Evolutionary conservation across 2,888 invertebrate genomes (phyloP), one percentile per base, ranked within the genome.

Genomic region (Cephonodes hylas): DNA sequence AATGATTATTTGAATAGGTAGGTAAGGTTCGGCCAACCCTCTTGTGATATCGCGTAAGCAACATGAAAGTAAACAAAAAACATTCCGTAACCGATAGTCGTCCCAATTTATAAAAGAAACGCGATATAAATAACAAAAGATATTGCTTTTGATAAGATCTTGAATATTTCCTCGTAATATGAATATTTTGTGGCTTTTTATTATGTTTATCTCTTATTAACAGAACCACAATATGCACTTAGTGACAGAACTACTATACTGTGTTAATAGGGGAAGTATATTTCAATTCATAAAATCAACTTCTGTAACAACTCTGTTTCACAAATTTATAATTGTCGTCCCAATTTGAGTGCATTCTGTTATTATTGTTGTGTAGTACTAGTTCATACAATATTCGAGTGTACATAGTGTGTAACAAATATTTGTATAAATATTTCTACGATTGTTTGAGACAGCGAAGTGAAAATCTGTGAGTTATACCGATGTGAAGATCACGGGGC

Each of bases 181-280:
- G 8, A 7, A 44, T 44, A 44, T 20, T 20, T 2, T 15, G 44
- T 44, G 18, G 8, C 44, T 20, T 44, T 2, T 10, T n/a, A 38
- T 10, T 31, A 15, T 15, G 42, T 44, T 44, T n/a, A n/a, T 10
- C 38, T 20, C 44, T 7, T 44, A 44, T 44, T 42, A 4, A n/a
- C 4, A 42, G 58, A 38, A 58, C 25, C 31, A 48, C 69, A 58
- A 34, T 60, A 61, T 59, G 63, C 58, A 58, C 62, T 61, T 18
- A 18, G 58, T 63, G 65, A n/a, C n/a, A n/a, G n/a, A n/a, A 69
- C 66, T 67, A 58, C 69, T n/a, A 5, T n/a, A 3, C 65, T 59
- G 3, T 22, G 10, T 42, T 22, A 25, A 20, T 10, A 38, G n/a
- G n/a, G 34, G 38, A 38, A n/a, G n/a, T n/a, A 38, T n/a, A 38